These are phyloP conservation scores for Cosmorhoe ocellata DNA, from an alignment of 2,888 invertebrate genomes.

Conservation along the genomic window DNA sequence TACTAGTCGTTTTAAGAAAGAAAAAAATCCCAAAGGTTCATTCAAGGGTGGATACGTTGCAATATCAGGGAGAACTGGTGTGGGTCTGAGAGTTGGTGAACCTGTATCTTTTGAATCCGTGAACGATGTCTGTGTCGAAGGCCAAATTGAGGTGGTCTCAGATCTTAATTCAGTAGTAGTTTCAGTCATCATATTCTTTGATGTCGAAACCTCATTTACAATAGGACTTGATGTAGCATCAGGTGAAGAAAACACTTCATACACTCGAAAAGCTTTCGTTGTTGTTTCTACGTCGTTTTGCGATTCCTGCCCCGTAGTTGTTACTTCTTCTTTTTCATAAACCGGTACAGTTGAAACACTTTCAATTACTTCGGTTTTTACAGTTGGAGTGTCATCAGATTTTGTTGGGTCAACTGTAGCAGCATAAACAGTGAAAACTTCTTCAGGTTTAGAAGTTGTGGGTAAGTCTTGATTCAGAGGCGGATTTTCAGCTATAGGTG, in stretches of 20 bases:
- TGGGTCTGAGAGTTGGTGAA: slow-evolving; percentile 45
- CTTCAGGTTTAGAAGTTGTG: slow-evolving; percentile 43
- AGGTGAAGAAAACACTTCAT: slow-evolving; percentile 65
- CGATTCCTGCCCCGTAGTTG: slow-evolving; percentile 50
- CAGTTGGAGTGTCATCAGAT: slow-evolving; percentile 40
- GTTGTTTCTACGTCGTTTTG: slow-evolving; percentile 58
- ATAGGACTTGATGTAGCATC: slow-evolving; percentile 40
- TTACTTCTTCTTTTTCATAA: slow-evolving; percentile 47
- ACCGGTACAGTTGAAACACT: slow-evolving; percentile 70
- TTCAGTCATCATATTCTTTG: slow-evolving; percentile 59
- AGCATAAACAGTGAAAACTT: slow-evolving; percentile 55
- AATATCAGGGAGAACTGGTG: slow-evolving; percentile 57
- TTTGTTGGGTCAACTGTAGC: slow-evolving; percentile 46
- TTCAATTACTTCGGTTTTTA: slow-evolving; percentile 58
- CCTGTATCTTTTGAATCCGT: slow-evolving; percentile 40
- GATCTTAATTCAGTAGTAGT: slow-evolving; percentile 65
- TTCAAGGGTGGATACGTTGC: slow-evolving; percentile 68
- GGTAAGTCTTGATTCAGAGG: slow-evolving; percentile 39
- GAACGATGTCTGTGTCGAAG: slow-evolving; percentile 50
- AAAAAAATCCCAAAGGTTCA: slow-evolving; percentile 75
- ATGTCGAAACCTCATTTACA: slow-evolving; percentile 41
- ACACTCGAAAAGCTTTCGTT: slow-evolving; percentile 64
- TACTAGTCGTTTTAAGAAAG: slow-evolving; percentile 84
- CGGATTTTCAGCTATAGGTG: slow-evolving; percentile 39
- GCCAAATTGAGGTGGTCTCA: slow-evolving; percentile 65